phyloP scores from a whole-genome alignment of 1,140 invertebrate species.

The Dufourea novaeangliae region DNA sequence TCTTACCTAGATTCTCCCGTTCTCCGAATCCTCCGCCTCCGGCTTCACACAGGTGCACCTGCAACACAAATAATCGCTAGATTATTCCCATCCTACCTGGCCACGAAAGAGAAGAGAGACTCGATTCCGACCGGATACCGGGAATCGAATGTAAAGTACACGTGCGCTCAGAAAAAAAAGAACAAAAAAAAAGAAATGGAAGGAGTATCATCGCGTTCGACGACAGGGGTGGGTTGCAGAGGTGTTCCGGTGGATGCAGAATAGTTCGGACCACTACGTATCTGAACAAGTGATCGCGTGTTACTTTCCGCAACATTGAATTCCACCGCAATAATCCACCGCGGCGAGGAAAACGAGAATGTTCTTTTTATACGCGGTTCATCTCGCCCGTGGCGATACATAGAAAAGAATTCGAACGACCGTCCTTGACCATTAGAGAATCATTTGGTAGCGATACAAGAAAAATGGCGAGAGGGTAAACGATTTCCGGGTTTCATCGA shows the following conservation, averaged over 20 bases:
- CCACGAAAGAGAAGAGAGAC: no score
- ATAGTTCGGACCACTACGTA: background rate
- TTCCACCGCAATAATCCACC: slow-evolving; percentile 1
- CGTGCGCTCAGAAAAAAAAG: background rate
- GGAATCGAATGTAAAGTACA: slow-evolving; percentile 16
- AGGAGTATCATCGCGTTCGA: slow-evolving; percentile 20
- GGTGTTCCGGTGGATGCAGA: background rate
- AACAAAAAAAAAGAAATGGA: background rate
- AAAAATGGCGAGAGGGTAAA: no score
- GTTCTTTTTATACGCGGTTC: background rate
- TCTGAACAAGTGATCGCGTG: slow-evolving; percentile 3
- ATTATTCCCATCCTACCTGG: slow-evolving; percentile 24
- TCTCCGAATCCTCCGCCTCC: slow-evolving; percentile 69
- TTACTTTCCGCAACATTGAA: slow-evolving; percentile 37
- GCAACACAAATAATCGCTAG: slow-evolving; percentile 57
- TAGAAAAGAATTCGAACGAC: no score
- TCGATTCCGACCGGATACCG: slow-evolving; percentile 7
- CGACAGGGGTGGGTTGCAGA: background rate
- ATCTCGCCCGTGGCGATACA: no score
- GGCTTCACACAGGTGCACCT: slow-evolving; percentile 61
- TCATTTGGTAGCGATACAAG: no score
- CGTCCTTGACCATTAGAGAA: no score
- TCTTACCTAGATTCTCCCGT: slow-evolving; percentile 73
- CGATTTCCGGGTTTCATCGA: no score
- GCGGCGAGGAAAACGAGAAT: background rate